Evolutionary conservation across 2,113 vertebrate genomes (phyloP), one percentile per base, ranked within the genome.

Genomic region (Rattus rattus): DNA sequence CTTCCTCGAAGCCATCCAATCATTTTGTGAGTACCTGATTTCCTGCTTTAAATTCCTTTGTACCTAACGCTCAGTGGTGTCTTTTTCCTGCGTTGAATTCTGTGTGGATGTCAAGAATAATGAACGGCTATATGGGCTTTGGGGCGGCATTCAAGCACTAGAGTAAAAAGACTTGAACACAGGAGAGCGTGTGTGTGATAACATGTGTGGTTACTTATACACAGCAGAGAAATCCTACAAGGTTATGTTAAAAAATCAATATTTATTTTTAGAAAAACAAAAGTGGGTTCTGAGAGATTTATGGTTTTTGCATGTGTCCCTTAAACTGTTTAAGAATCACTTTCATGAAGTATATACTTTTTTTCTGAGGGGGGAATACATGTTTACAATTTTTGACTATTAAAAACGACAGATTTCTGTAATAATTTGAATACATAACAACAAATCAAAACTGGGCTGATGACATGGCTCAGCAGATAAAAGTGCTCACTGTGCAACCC

Each of bases 81-180:
- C 49, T 92, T 30, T 84, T 91, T 87, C 13, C 33, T 83, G 30
- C 24, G 3, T 8, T 81, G 26, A 73, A 79, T 87, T 76, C 9
- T n/a, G n/a, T 49, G 16, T 76, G 85, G 47, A 73, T 93, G 19
- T 75, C 54, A 95, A 95, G 28, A 97, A 80, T n/a, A 85, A 96
- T 76, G 85, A 91, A 91, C 39, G 36, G 93, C 56, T 93, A 2
- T 39, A 30, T 65, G 65, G 22, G 6, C n/a, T 94, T 13, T 52
- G 30, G 33, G 79, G 84, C 1, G 47, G 56, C 72, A 94, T 79
- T 88, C n/a, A 80, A 76, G 11, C 28, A 36, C 73, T 75, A 93
- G 13, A 75, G 16, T 94, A 20, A 43, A 43, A 43, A 80, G 79
- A 69, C 81, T 73, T 83, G 54, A 52, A 92, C 90, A 14, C 61